Evolutionary conservation across 2,888 invertebrate species (phyloP).

Genomic region (Clepsis dumicolana): DNA sequence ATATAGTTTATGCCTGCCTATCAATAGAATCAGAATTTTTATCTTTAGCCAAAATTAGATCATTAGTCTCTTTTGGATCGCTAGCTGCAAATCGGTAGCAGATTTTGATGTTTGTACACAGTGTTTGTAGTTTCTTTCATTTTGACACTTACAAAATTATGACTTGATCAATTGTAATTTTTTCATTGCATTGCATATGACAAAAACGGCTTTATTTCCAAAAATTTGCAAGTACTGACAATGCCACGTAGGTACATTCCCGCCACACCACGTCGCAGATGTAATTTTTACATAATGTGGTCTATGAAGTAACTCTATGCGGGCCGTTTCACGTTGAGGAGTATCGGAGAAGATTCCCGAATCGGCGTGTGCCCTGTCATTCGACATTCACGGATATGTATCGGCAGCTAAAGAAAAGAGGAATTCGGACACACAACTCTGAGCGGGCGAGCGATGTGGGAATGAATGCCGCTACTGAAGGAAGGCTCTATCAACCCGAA

Average conservation of each 20-base stretch:
- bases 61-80: too few relatives aligned
- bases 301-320: constrained; percentile 12
- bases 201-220: background rate
- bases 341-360: constrained; percentile 12
- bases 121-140: too few relatives aligned
- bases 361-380: constrained; percentile 12
- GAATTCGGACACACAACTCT: background rate
- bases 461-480: background rate
- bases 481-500: constrained; percentile 5
- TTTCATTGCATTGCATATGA: background rate
- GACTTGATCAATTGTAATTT: background rate
- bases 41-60: too few relatives aligned
- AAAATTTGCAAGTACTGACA: background rate
- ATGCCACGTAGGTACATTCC: background rate
- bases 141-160: background rate
- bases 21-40: too few relatives aligned
- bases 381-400: constrained; percentile 6
- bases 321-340: background rate
- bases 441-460: background rate
- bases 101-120: too few relatives aligned
- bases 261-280: background rate
- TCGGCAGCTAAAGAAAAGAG: constrained; percentile 7
- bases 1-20: too few relatives aligned
- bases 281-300: constrained; percentile 2
- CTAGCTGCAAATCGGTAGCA: too few relatives aligned